Base-by-base conservation (phyloP, 2,888 invertebrate genomes). In the Ecliptopera silaceata region DNA sequence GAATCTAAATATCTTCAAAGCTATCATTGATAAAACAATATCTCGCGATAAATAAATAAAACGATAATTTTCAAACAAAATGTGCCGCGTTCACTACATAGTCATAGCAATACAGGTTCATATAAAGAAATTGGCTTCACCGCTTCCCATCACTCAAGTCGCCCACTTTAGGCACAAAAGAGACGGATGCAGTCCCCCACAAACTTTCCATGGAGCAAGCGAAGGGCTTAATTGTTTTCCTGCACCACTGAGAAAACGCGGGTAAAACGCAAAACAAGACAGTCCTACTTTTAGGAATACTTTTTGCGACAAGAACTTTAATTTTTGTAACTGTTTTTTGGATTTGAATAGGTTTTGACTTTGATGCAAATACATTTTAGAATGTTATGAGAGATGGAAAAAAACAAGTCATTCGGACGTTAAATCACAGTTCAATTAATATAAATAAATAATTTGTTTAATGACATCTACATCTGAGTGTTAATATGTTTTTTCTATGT, bases 211-310 rank as follows among this genome's bases (percentile, higher is more conserved):
- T 69, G 73, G 75, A 79, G 79, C 83, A 77, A 84, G 82, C 80
- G 79, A 82, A 88, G 83, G 81, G 83, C 81, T 85, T 89, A 91
- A 91, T 91, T 90, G 89, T 91, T 86, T 83, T 82, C 81, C 84
- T 84, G 79, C 75, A 74, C 74, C 72, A 66, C 67, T 78, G 79
- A 75, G 80, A 82, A 85, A 86, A 81, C 82, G 82, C 71, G 75
- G 70, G 75, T 78, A 75, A 78, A 82, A 77, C 74, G 74, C 72
- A 71, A 69, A 26, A 29, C 42, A 26, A 48, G 38, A 31, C 3
- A 0, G 49, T 36, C 50, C 46, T 73, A 78, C 76, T 82, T 80
- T 76, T 65, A 63, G 63, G 54, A 32, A 64, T 66, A 59, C 74
- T 77, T 77, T 82, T 86, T 83, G 81, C 83, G 39, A 75, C 66